A percentile compares a stretch with the other conserved stretches of the same genome.
phyloP scores from a whole-genome alignment of 2,888 invertebrate species.

The Pammene fasciana region DNA sequence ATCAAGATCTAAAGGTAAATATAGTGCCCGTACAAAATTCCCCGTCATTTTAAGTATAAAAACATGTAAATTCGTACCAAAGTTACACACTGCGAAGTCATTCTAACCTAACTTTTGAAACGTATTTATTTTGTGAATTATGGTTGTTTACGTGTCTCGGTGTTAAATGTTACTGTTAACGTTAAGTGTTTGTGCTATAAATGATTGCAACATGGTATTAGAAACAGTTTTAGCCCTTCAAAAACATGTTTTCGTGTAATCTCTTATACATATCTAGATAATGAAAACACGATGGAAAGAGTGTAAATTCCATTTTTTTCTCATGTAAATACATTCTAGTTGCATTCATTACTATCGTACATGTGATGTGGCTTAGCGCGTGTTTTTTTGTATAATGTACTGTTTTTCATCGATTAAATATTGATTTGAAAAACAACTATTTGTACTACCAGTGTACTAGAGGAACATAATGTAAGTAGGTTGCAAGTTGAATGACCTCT shows the following conservation, averaged over 20 bases:
- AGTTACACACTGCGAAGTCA: conserved; percentile 62
- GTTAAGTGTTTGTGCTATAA: conserved; percentile 8
- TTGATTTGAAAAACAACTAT: conserved; percentile 13
- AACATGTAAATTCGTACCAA: conserved; percentile 16
- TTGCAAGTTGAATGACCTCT: conserved; percentile 5
- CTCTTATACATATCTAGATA: conserved; percentile 15
- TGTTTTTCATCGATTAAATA: background rate
- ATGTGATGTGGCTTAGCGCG: conserved; percentile 20
- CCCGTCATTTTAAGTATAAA: conserved; percentile 26
- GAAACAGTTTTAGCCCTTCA: background rate
- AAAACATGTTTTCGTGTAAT: conserved; percentile 11
- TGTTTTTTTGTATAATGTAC: conserved; percentile 18
- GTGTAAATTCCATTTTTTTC: conserved; percentile 20
- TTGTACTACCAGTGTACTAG: conserved; percentile 4
- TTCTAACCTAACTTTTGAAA: conserved; percentile 65
- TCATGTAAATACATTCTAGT: conserved; percentile 36
- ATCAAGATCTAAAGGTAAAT: conserved; percentile 77
- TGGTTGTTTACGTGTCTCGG: conserved; percentile 38
- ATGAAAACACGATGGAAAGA: conserved; percentile 20
- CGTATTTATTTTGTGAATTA: conserved; percentile 44
- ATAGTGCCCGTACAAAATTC: conserved; percentile 27
- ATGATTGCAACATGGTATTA: background rate
- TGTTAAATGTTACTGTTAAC: conserved; percentile 32
- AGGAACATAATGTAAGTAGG: conserved; percentile 21
- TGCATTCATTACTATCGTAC: conserved; percentile 22